phyloP scores from a whole-genome alignment of 2,797 vertebrate species.

The Holocentrus rufus region DNA sequence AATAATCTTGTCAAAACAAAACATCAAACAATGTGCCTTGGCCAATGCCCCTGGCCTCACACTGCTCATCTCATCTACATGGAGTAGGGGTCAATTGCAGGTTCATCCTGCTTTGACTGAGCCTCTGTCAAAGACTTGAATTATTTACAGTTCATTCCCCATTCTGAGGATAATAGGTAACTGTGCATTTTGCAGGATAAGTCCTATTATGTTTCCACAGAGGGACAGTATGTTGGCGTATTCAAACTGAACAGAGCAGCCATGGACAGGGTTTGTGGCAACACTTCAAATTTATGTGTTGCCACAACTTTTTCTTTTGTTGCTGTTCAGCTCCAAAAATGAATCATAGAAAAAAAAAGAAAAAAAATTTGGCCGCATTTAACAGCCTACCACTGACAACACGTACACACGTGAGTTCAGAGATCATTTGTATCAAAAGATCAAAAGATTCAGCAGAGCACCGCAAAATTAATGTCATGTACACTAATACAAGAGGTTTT shows the following conservation, averaged over 20 bases:
- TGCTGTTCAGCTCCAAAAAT: slow-evolving; percentile 12
- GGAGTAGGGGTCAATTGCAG: slow-evolving; percentile 47
- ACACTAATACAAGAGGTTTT: too few relatives aligned
- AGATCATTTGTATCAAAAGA: too few relatives aligned
- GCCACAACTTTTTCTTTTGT: slow-evolving; percentile 9
- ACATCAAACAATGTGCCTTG: slow-evolving; percentile 13
- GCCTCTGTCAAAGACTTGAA: slow-evolving; percentile 38
- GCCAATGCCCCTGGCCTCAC: slow-evolving; percentile 18
- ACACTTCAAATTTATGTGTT: slow-evolving; percentile 23
- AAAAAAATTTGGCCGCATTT: too few relatives aligned
- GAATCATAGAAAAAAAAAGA: neutral
- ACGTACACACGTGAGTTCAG: too few relatives aligned
- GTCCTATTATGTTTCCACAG: slow-evolving; percentile 7
- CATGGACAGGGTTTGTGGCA: slow-evolving; percentile 3
- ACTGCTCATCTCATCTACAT: slow-evolving; percentile 52
- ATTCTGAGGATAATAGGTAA: slow-evolving; percentile 18
- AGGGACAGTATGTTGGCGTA: neutral
- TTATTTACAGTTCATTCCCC: slow-evolving; percentile 48
- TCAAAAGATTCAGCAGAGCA: too few relatives aligned
- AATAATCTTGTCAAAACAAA: slow-evolving; percentile 39
- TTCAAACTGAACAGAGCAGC: neutral
- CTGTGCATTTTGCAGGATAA: slow-evolving; percentile 30
- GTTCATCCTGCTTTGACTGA: slow-evolving; percentile 11
- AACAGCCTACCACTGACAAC: too few relatives aligned
- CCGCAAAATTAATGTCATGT: too few relatives aligned